Evolutionary conservation across 1,140 invertebrate species (phyloP), one percentile per base, ranked within the genome.

Genomic region (Drosophila parabipectinata): DNA sequence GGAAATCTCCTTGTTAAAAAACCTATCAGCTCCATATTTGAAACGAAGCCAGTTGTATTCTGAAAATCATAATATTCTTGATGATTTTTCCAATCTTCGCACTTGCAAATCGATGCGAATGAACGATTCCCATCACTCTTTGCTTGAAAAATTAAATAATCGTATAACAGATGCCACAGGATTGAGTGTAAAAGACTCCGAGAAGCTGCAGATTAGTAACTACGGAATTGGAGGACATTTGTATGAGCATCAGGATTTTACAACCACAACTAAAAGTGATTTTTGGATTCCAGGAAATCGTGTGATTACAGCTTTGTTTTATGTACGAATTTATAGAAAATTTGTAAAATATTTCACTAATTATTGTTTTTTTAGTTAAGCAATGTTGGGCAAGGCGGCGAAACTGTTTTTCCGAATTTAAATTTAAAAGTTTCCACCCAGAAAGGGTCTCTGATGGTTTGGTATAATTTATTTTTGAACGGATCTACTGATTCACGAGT

Each of bases 141-240:
- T 64, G 2, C 6, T 39, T 5, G 30, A 52, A 10, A 67, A 52
- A 10, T 52, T 66, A 26, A 67, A 67, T 18, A 28, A 45, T 64
- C 47, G 59, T 15, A 1, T 63, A 10, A 8, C 6, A 14, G 59
- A 63, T 44, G 59, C 14, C 26, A 63, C 58, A 1, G 59, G 63
- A 1, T 34, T 63, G 1, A 63, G 34, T 64, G 18, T 26, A 0
- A 10, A 8, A 5, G 47, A 67, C 10, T 24, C 63, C 4, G 63
- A 67, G 3, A 18, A 52, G 1, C 7, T 66, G 12, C 7, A 18
- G 2, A 47, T 69, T 8, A 66, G 15, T 3, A 55, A 69, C 44
- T 69, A 66, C 9, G 66, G 66, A 9, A 55, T 66, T 30, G 66
- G 24, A 3, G 50, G 61, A 7, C 50, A 66, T 55, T 4, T 66